Evolutionary conservation across 2,113 vertebrate species (phyloP).

Genomic region (Rhinichthys klamathensis): DNA sequence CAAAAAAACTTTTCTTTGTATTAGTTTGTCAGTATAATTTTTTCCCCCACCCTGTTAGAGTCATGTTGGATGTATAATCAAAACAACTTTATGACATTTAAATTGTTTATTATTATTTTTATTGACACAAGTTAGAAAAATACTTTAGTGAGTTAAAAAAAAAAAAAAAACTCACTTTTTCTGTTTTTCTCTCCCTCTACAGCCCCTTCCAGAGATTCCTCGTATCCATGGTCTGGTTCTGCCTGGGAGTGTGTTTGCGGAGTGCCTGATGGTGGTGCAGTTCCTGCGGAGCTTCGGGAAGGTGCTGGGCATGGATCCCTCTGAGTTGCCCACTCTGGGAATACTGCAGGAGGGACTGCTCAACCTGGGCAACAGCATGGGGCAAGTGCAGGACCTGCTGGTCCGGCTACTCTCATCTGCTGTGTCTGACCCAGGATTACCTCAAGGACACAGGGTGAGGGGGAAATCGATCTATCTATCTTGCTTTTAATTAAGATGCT

Average conservation of each 20-base stretch:
- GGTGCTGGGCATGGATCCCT: slow-evolving; percentile 92
- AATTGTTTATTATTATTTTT: background rate
- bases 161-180: too few relatives aligned
- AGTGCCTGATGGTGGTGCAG: slow-evolving; percentile 98
- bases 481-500: background rate
- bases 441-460: slow-evolving; percentile 91
- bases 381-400: slow-evolving; percentile 94
- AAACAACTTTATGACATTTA: background rate
- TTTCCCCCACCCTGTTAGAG: too few relatives aligned
- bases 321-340: slow-evolving; percentile 90
- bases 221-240: slow-evolving; percentile 93
- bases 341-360: slow-evolving; percentile 95
- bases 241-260: slow-evolving; percentile 87
- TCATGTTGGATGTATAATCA: too few relatives aligned
- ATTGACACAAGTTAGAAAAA: background rate
- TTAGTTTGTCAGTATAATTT: too few relatives aligned
- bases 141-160: too few relatives aligned
- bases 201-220: slow-evolving; percentile 92
- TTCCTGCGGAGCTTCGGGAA: slow-evolving; percentile 96
- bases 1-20: too few relatives aligned
- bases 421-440: slow-evolving; percentile 94
- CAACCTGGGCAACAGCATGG: slow-evolving; percentile 94
- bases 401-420: slow-evolving; percentile 93
- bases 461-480: background rate
- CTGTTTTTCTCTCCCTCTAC: slow-evolving; percentile 31